These are phyloP conservation scores for Sebastes hubbsi DNA, from an alignment of 2,797 vertebrate genomes.

Conservation along the genomic window DNA sequence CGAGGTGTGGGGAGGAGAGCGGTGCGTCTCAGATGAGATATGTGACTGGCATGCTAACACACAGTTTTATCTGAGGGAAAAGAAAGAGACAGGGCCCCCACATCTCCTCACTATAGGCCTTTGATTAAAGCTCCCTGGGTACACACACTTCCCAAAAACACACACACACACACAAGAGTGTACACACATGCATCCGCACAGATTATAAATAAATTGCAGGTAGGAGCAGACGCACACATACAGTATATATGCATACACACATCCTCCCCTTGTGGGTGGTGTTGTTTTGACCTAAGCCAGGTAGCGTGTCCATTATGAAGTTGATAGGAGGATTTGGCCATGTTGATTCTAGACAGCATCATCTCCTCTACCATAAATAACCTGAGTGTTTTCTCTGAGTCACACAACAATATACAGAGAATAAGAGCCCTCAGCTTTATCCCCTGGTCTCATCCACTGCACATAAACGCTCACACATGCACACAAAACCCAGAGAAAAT, in stretches of 20 bases:
- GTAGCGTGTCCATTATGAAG: slow-evolving; percentile 80
- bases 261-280: slow-evolving; percentile 59
- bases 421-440: slow-evolving; percentile 69
- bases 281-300: slow-evolving; percentile 80
- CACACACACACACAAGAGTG: slow-evolving; percentile 43
- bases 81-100: slow-evolving; percentile 60
- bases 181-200: slow-evolving; percentile 41
- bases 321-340: slow-evolving; percentile 81
- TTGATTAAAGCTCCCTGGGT: slow-evolving; percentile 84
- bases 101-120: slow-evolving; percentile 70
- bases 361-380: slow-evolving; percentile 77
- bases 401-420: slow-evolving; percentile 69
- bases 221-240: slow-evolving; percentile 39
- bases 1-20: slow-evolving; percentile 75
- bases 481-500: slow-evolving; percentile 31
- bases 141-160: slow-evolving; percentile 64
- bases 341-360: slow-evolving; percentile 81
- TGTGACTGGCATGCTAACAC: slow-evolving; percentile 88
- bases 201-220: slow-evolving; percentile 72
- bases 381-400: slow-evolving; percentile 71
- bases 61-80: slow-evolving; percentile 81
- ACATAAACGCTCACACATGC: slow-evolving; percentile 25
- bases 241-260: slow-evolving; percentile 55
- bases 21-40: slow-evolving; percentile 84
- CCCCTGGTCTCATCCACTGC: slow-evolving; percentile 52